These are phyloP conservation scores for Pampusana beccarii DNA, from an alignment of 2,113 vertebrate species.

Conservation along the genomic window DNA sequence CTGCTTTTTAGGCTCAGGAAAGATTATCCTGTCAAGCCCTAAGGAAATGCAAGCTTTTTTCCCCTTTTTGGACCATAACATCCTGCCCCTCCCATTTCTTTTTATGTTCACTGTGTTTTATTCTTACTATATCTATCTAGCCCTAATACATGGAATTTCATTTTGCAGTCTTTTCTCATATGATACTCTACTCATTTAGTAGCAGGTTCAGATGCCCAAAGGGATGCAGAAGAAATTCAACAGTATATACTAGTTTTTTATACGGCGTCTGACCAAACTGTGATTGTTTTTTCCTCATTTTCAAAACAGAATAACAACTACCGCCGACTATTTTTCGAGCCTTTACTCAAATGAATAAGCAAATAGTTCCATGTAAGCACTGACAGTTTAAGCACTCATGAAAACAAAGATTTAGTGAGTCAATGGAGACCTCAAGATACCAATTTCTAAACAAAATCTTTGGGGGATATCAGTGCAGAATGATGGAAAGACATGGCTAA, in stretches of 20 bases:
- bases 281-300: neutral
- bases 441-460: neutral
- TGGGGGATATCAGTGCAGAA: neutral
- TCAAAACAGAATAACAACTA: neutral
- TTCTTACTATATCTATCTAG: neutral
- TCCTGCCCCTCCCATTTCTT: neutral
- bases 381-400: neutral
- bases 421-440: neutral
- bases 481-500: neutral
- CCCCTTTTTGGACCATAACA: neutral
- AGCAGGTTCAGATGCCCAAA: neutral
- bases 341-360: neutral
- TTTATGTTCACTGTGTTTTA: neutral
- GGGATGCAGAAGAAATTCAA: neutral
- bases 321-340: neutral
- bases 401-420: neutral
- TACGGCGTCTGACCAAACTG: accelerated
- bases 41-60: neutral
- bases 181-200: neutral
- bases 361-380: neutral
- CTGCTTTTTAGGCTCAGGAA: neutral
- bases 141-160: neutral
- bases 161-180: neutral
- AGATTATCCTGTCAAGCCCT: neutral
- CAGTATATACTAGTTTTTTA: neutral